Percentiles rank a stretch among this genome's conserved stretches.
Conservation (phyloP, 2,888 invertebrate species). For the Sceliomorpha sp. region DNA sequence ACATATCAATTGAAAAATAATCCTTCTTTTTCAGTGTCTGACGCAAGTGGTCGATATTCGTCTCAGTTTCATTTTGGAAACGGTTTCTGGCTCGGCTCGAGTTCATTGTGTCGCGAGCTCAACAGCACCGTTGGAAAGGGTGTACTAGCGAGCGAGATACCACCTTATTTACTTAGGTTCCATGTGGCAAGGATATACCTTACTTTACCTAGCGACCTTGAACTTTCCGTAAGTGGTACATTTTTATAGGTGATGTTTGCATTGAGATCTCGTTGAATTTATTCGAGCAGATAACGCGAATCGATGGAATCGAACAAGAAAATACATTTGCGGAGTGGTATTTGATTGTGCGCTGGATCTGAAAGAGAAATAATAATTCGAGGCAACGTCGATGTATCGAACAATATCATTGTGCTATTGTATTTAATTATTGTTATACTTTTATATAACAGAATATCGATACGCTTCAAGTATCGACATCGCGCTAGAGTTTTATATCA, state of each 20-base stretch:
- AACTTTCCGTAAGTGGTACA: constrained; percentile 81
- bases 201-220: constrained; percentile 81
- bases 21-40: constrained; percentile 84
- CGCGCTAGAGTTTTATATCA: too few relatives aligned
- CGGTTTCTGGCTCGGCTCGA: constrained; percentile 90
- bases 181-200: constrained; percentile 84
- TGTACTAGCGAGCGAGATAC: constrained; percentile 77
- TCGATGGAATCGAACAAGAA: too few relatives aligned
- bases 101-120: constrained; percentile 85
- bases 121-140: constrained; percentile 82
- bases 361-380: too few relatives aligned
- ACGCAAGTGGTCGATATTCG: constrained; percentile 90
- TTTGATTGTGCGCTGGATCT: too few relatives aligned
- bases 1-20: neutral
- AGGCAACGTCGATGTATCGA: too few relatives aligned
- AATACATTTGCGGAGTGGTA: too few relatives aligned
- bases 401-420: too few relatives aligned
- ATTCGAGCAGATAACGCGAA: too few relatives aligned
- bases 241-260: constrained; percentile 34
- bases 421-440: too few relatives aligned
- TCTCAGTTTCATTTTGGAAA: constrained; percentile 89
- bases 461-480: too few relatives aligned
- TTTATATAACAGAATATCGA: too few relatives aligned
- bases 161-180: constrained; percentile 84
- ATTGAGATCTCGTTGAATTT: too few relatives aligned